Evolutionary conservation across 2,113 vertebrate genomes (phyloP).

Genomic region (Otis tarda): DNA sequence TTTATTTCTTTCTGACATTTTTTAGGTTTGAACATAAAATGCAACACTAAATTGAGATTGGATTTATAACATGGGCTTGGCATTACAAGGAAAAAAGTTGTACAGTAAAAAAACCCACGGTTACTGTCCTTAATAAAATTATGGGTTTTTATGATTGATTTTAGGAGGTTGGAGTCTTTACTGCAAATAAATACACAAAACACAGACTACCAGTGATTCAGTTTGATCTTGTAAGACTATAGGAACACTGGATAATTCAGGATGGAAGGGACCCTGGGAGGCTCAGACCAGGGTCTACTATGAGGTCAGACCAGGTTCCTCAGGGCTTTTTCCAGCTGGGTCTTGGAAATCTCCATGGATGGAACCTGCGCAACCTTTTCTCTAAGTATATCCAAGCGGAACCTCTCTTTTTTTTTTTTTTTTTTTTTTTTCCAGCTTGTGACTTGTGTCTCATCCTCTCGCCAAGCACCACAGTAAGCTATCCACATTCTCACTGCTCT

Average conservation of each 20-base stretch:
- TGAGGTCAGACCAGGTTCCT: not conserved
- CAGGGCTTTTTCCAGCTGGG: not conserved
- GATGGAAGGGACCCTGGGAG: not conserved
- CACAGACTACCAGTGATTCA: not conserved
- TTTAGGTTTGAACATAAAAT: conserved; percentile 20
- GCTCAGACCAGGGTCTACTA: not conserved
- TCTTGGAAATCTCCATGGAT: not conserved
- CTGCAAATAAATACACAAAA: not conserved
- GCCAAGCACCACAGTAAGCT: not conserved
- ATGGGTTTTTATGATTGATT: not conserved
- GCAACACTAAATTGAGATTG: not conserved
- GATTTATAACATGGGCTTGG: not conserved
- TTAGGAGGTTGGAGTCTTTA: not conserved
- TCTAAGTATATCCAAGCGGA: not conserved
- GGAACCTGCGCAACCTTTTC: not conserved
- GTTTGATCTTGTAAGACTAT: not conserved
- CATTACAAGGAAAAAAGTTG: not conserved
- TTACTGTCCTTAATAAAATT: not conserved
- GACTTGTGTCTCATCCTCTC: not conserved
- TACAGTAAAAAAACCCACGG: not conserved
- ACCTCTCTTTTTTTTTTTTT: not conserved
- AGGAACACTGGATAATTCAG: not conserved
- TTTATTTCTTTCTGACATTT: conserved; percentile 33
- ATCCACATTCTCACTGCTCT: not conserved
- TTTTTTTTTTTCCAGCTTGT: not conserved